phyloP scores from a whole-genome alignment of 2,113 vertebrate species.

The Ammospiza caudacuta region DNA sequence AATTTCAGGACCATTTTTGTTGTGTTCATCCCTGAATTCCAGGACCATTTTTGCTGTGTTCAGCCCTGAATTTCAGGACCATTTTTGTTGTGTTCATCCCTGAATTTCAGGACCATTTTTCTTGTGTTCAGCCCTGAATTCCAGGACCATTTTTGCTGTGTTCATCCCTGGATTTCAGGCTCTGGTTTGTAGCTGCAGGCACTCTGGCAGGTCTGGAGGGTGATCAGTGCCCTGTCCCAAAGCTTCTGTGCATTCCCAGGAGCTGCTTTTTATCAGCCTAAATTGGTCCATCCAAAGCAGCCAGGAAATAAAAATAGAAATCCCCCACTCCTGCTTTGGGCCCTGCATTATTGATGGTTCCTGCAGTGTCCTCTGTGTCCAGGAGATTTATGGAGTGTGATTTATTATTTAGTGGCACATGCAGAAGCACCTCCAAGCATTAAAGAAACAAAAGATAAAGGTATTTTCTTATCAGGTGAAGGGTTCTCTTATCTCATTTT shows the following conservation, averaged over 20 bases:
- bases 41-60: no score
- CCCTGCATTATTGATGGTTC: neutral
- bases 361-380: neutral
- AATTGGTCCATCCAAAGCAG: neutral
- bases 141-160: no score
- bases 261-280: neutral
- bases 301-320: neutral
- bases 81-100: no score
- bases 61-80: no score
- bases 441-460: neutral
- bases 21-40: no score
- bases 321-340: accelerated
- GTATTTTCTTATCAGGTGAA: neutral
- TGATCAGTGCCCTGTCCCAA: neutral
- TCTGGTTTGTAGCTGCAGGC: neutral
- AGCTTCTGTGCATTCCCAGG: neutral
- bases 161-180: neutral
- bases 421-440: neutral
- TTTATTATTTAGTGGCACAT: constrained; percentile 29
- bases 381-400: neutral
- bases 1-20: neutral
- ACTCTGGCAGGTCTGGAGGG: neutral
- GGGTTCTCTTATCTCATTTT: constrained; percentile 14
- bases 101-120: no score
- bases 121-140: accelerated